A percentile compares a stretch with the other conserved stretches of the same genome.
Conservation (phyloP, 2,797 vertebrate genomes). For the Anniella stebbinsi region DNA sequence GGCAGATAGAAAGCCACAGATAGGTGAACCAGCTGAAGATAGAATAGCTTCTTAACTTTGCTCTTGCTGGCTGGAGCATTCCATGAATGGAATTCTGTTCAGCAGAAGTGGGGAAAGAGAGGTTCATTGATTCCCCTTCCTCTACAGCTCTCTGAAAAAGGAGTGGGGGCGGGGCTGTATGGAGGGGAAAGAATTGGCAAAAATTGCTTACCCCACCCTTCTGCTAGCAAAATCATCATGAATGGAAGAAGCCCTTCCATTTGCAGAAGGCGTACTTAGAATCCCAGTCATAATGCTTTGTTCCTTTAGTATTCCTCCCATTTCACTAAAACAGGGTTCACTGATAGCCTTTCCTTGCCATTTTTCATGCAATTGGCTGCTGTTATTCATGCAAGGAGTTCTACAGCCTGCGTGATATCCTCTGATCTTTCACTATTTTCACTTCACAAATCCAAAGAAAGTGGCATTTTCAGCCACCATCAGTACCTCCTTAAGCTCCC, state of each 20-base stretch:
- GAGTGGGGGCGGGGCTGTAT: too few relatives aligned
- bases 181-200: too few relatives aligned
- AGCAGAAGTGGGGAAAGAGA: neutral
- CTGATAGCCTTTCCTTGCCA: neutral
- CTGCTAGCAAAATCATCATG: neutral
- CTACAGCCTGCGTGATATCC: neutral
- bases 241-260: neutral
- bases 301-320: neutral
- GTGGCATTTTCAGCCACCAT: neutral
- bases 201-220: too few relatives aligned
- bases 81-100: too few relatives aligned
- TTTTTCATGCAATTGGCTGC: neutral
- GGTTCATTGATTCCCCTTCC: neutral
- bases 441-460: neutral
- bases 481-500: neutral
- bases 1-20: neutral
- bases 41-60: neutral
- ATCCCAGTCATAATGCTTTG: conserved; percentile 22
- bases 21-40: conserved; percentile 2
- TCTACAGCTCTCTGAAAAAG: too few relatives aligned
- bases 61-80: too few relatives aligned
- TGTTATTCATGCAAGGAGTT: neutral
- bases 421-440: neutral
- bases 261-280: neutral
- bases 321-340: too few relatives aligned